phyloP scores from a whole-genome alignment of 1,140 invertebrate species.

The Platyscapa corneri region DNA sequence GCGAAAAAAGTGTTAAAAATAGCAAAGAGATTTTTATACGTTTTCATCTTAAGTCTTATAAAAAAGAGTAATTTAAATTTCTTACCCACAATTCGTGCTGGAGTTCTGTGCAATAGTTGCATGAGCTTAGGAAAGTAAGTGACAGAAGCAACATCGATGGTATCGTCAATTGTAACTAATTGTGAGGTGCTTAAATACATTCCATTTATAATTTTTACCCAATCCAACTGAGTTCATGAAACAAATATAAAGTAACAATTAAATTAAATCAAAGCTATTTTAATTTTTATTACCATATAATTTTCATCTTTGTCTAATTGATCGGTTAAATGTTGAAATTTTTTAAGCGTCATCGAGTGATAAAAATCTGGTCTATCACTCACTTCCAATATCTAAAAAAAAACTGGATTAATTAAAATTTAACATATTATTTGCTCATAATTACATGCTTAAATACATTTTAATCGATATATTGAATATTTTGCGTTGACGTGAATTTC shows the following conservation, averaged over 20 bases:
- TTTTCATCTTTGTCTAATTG: not conserved
- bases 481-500: too few relatives aligned
- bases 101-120: not conserved
- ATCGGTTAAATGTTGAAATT: constrained; percentile 28
- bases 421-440: not conserved
- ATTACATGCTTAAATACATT: too few relatives aligned
- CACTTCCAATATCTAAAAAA: constrained; percentile 27
- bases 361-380: constrained; percentile 22
- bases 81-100: not conserved
- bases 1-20: too few relatives aligned
- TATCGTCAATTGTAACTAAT: not conserved
- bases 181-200: not conserved
- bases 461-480: too few relatives aligned
- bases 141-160: not conserved
- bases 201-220: constrained; percentile 25
- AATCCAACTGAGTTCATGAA: constrained; percentile 8
- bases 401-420: not conserved
- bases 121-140: constrained; percentile 18
- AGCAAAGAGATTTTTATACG: too few relatives aligned
- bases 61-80: not conserved
- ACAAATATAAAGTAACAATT: too few relatives aligned
- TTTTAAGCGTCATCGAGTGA: not conserved
- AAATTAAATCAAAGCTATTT: not conserved
- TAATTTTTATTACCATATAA: constrained; percentile 1
- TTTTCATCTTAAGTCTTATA: not conserved